A percentile compares a stretch with the other conserved stretches of the same genome.
These are phyloP conservation scores for Sinonovacula constricta DNA, from an alignment of 1,140 invertebrate species.

Conservation along the genomic window DNA sequence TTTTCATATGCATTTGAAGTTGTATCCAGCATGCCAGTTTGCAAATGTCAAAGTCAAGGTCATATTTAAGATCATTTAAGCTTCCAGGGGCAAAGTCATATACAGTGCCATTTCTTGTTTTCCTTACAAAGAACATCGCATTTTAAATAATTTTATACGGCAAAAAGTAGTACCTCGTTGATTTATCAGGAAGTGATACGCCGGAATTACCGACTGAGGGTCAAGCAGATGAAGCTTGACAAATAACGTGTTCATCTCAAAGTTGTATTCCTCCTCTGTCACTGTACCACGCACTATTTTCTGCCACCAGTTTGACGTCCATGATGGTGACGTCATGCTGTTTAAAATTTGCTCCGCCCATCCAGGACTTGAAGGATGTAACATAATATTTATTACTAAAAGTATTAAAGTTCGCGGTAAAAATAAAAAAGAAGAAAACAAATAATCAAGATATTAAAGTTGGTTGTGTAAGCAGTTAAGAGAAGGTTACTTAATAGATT, in stretches of 20 bases:
- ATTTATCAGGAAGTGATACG: slow-evolving; percentile 70
- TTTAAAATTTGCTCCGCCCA: slow-evolving; percentile 72
- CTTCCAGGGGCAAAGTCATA: too few relatives aligned
- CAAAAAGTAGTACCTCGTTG: slow-evolving; percentile 64
- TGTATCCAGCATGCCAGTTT: too few relatives aligned
- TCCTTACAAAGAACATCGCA: too few relatives aligned
- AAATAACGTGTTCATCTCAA: slow-evolving; percentile 75
- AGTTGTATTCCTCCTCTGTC: slow-evolving; percentile 70
- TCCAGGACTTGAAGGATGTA: slow-evolving; percentile 53
- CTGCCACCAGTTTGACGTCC: slow-evolving; percentile 63
- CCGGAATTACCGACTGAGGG: slow-evolving; percentile 73
- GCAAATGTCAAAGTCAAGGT: neutral
- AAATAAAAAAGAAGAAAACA: too few relatives aligned
- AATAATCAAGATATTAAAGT: too few relatives aligned
- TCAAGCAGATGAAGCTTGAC: slow-evolving; percentile 76
- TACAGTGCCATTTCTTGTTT: too few relatives aligned
- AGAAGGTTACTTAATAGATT: too few relatives aligned
- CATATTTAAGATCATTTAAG: too few relatives aligned
- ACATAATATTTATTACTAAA: neutral
- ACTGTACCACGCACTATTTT: slow-evolving; percentile 67
- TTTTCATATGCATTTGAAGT: too few relatives aligned
- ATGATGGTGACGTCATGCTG: slow-evolving; percentile 67
- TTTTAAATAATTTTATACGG: too few relatives aligned
- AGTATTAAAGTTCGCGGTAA: too few relatives aligned
- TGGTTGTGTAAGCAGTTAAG: too few relatives aligned